Conservation (phyloP, 2,113 vertebrate species). For the Diadophis punctatus region DNA sequence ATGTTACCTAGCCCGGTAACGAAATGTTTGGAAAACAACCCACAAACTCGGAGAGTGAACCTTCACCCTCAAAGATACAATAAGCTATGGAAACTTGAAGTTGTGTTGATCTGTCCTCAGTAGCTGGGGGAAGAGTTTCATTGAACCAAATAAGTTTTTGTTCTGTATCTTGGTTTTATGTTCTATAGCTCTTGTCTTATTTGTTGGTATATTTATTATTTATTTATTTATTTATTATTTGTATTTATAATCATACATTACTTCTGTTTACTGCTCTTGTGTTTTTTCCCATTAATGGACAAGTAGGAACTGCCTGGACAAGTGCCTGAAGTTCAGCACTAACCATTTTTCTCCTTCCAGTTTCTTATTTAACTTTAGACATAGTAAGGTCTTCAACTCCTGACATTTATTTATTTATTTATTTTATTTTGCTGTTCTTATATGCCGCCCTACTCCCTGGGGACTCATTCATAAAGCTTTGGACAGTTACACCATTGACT, state of each 20-base stretch:
- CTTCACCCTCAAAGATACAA: too few species aligned
- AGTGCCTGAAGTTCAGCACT: background rate
- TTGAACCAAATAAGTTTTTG: too few species aligned
- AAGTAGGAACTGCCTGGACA: background rate
- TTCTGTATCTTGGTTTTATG: background rate
- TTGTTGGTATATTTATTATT: too few species aligned
- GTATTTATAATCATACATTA: background rate
- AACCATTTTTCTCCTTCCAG: background rate
- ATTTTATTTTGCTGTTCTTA: too few species aligned
- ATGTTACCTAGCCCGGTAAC: too few species aligned
- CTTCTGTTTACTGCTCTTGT: background rate
- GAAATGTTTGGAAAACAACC: too few species aligned
- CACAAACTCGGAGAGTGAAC: too few species aligned
- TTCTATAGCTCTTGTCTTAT: background rate
- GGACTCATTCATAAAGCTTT: background rate
- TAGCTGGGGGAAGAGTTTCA: too few species aligned
- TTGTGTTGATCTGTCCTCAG: background rate
- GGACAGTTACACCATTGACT: background rate
- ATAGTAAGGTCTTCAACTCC: background rate
- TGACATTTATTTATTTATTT: too few species aligned
- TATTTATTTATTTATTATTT: too few species aligned
- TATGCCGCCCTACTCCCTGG: too few species aligned
- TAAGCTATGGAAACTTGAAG: background rate
- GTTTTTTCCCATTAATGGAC: background rate
- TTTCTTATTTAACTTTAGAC: background rate